phyloP scores from a whole-genome alignment of 2,888 invertebrate genomes.

The Rhagonycha lutea region DNA sequence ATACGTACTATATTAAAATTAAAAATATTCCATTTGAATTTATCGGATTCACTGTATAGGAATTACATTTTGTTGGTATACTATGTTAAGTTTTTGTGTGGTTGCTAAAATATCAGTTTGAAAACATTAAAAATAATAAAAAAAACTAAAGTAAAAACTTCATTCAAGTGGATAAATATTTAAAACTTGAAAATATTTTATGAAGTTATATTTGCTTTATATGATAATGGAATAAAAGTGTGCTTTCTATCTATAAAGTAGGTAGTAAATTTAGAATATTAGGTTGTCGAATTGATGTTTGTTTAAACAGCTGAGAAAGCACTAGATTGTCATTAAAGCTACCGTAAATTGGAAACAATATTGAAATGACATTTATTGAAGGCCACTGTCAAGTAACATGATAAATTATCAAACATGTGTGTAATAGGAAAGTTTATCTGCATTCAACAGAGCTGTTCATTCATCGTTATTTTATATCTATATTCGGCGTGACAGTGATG shows the following conservation, averaged over 20 bases:
- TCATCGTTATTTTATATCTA: conserved; percentile 58
- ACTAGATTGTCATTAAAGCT: conserved; percentile 1
- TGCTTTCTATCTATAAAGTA: background rate
- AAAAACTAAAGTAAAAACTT: background rate
- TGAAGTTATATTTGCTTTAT: background rate
- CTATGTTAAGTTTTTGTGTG: too few relatives aligned
- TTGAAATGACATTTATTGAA: conserved; percentile 30
- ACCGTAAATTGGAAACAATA: conserved; percentile 24
- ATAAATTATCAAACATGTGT: conserved; percentile 55
- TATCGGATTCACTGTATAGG: background rate
- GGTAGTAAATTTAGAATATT: background rate
- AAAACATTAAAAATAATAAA: background rate
- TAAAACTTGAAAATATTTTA: background rate
- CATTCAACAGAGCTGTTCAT: conserved; percentile 56
- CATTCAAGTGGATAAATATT: background rate
- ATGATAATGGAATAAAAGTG: background rate
- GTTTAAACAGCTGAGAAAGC: conserved; percentile 1
- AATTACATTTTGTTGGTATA: background rate
- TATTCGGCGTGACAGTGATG: conserved; percentile 57
- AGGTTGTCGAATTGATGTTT: background rate
- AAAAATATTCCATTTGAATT: background rate
- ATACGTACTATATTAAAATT: background rate
- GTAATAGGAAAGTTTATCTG: conserved; percentile 57
- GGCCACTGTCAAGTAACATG: conserved; percentile 43
- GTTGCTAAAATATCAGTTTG: too few relatives aligned